Evolutionary conservation across 2,888 invertebrate species (phyloP), one percentile per base, ranked within the genome.

Genomic region (Cataglyphis cursor): DNA sequence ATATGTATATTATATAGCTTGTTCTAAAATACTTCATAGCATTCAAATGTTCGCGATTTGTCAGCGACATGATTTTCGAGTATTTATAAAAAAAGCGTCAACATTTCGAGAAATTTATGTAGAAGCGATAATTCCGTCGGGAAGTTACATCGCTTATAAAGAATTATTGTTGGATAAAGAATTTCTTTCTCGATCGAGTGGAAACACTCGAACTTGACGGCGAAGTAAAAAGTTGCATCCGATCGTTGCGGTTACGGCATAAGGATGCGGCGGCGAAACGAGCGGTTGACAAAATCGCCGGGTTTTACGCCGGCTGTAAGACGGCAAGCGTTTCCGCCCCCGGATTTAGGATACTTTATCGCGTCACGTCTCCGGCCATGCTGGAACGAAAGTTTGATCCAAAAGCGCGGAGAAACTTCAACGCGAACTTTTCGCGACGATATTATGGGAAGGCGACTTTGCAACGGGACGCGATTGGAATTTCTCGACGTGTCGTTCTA

Each of bases 301-400:
- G 38, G 28, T 76, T 76, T 76, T 76, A 76, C 76, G 54, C 15
- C 41, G 54, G 68, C 51, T 10, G 76, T 76, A 76, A 76, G 54
- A 41, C 21, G 54, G 28, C 15, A 35, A 54, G 48, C 65, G 38
- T 76, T 54, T 57, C 41, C 73, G 59, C 15, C 68, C 38, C 9
- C 6, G 54, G 41, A 76, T 57, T 68, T 76, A 54, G 44, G 68
- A 68, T 68, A 57, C 68, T 41, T 76, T 28, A 31, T 48, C 54
- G 54, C 66, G 41, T n/a, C 68, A 68, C 76, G 76, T 76, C 8
- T 66, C 38, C 65, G 35, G 24, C 4, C 76, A 48, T 5, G 51
- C 9, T n/a, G 54, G 9, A 4, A n/a, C 38, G 51, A 54, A 54
- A 66, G 51, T 38, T 68, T 41, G 75, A 65, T 76, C 41, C 28